These are phyloP conservation scores for Temnothorax nylanderi DNA, from an alignment of 1,140 invertebrate genomes.

Conservation along the genomic window DNA sequence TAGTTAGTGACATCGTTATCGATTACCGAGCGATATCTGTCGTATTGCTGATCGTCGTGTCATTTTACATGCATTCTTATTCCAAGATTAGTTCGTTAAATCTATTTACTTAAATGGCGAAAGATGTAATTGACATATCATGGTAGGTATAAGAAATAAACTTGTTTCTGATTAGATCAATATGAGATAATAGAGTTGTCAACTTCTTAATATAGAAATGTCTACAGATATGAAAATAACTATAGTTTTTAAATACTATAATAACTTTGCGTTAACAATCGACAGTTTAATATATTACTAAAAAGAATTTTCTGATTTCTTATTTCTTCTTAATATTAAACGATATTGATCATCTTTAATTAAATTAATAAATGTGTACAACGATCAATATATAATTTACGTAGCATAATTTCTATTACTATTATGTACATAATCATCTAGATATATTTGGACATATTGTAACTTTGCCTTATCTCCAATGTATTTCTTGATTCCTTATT, in stretches of 20 bases:
- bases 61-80: neutral
- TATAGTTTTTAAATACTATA: neutral
- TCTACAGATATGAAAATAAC: neutral
- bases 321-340: neutral
- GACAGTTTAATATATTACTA: neutral
- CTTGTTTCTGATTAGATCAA: neutral
- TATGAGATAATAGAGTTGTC: neutral
- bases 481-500: neutral
- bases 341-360: neutral
- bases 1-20: slow-evolving; percentile 22
- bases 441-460: neutral
- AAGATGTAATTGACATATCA: neutral
- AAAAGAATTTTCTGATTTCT: neutral
- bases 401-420: neutral
- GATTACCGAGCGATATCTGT: slow-evolving; percentile 12
- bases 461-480: neutral
- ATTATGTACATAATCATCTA: neutral
- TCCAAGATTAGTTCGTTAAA: neutral
- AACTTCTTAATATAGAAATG: neutral
- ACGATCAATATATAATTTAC: neutral
- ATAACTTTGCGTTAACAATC: neutral
- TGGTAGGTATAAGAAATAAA: neutral
- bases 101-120: neutral
- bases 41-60: neutral
- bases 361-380: neutral